Conservation (phyloP, 2,888 invertebrate species). For the Tachina fera region DNA sequence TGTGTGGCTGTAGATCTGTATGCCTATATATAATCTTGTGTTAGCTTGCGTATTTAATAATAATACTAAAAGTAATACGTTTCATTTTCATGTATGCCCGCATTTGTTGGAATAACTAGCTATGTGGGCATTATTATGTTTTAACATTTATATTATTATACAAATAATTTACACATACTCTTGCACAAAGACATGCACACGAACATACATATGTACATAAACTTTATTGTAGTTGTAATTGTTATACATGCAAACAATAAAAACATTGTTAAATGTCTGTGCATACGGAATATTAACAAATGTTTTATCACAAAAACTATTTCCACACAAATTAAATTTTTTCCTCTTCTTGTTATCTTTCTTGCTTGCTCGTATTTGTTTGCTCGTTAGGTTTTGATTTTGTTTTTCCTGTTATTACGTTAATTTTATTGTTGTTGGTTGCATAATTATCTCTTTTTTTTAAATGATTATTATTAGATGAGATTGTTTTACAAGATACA, state of each 20-base stretch:
- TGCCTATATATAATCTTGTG: too few relatives aligned
- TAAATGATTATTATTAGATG: slow-evolving; percentile 35
- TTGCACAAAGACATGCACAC: slow-evolving; percentile 2
- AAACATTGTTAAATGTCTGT: slow-evolving; percentile 22
- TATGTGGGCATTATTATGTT: neutral
- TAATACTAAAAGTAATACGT: slow-evolving; percentile 9
- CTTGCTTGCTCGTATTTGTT: neutral
- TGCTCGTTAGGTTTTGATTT: neutral
- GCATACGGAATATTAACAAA: slow-evolving; percentile 30
- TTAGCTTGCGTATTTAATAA: neutral
- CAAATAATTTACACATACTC: slow-evolving; percentile 1
- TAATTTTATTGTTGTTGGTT: slow-evolving; percentile 6
- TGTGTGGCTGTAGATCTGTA: neutral
- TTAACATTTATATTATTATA: slow-evolving; percentile 7
- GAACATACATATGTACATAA: neutral
- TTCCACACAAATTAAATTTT: slow-evolving; percentile 6
- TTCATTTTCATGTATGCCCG: neutral
- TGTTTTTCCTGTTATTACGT: neutral
- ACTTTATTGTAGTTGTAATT: neutral
- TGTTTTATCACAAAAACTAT: slow-evolving; percentile 35
- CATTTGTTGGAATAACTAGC: neutral
- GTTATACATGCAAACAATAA: slow-evolving; percentile 36
- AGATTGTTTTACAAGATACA: neutral
- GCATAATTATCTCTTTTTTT: slow-evolving; percentile 2
- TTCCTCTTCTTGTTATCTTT: slow-evolving; percentile 24